Conservation (phyloP, 2,113 vertebrate species). For the Octodon degus region DNA sequence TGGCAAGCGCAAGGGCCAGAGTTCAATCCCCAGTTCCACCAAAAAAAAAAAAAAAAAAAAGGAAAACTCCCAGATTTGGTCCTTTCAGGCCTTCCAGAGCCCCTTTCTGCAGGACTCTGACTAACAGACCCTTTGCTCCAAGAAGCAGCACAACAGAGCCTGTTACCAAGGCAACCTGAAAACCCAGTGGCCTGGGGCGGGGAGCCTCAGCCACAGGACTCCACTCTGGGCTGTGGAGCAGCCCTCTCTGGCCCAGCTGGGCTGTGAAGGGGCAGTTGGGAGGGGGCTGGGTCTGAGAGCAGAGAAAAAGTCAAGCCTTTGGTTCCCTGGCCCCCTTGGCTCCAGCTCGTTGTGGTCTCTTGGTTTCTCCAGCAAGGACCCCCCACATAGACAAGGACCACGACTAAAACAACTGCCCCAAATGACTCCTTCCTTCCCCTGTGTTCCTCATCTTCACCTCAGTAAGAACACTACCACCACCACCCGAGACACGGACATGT, state of each 20-base stretch:
- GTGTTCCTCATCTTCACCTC: background rate
- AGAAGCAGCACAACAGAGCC: conserved; percentile 66
- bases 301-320: background rate
- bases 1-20: no score
- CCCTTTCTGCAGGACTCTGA: conserved; percentile 66
- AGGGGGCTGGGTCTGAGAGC: background rate
- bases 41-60: no score
- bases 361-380: background rate
- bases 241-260: background rate
- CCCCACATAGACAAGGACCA: background rate
- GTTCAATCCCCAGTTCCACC: no score
- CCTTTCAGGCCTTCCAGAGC: background rate
- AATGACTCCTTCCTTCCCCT: background rate
- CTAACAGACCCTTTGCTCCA: conserved; percentile 58
- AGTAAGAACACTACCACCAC: background rate
- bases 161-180: conserved; percentile 62
- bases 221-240: background rate
- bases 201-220: background rate
- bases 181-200: background rate
- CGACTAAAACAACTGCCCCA: background rate
- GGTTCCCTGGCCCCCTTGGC: background rate
- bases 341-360: background rate
- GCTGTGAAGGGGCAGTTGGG: background rate
- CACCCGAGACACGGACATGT: background rate
- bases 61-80: background rate